These are phyloP conservation scores for Drosophila rhopaloa DNA, from an alignment of 1,140 invertebrate species.

Conservation along the genomic window DNA sequence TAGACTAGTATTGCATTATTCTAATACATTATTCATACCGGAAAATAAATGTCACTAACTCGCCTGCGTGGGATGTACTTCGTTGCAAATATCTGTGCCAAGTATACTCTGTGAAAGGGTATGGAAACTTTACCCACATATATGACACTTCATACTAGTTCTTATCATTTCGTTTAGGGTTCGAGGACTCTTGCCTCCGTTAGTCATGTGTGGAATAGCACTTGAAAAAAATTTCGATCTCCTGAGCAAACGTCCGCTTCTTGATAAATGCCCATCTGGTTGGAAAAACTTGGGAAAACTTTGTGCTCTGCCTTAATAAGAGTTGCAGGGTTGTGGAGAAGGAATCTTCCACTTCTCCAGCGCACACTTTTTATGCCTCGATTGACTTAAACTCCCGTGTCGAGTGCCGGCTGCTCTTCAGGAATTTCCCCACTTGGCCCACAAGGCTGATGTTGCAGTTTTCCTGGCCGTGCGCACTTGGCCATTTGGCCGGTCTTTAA, in stretches of 20 bases:
- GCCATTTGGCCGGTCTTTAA: constrained; percentile 14
- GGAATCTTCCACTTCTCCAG: constrained; percentile 6
- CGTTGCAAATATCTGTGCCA: not conserved
- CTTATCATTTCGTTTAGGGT: constrained; percentile 11
- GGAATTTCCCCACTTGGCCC: constrained; percentile 12
- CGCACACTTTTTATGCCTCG: constrained; percentile 58
- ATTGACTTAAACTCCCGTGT: constrained; percentile 45
- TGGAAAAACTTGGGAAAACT: constrained; percentile 3
- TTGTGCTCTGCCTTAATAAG: not conserved
- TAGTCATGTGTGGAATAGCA: constrained; percentile 4
- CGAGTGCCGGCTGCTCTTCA: constrained; percentile 14
- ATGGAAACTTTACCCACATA: not conserved
- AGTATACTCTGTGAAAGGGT: not conserved
- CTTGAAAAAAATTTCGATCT: constrained; percentile 17
- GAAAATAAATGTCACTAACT: too few relatives aligned
- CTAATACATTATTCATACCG: too few relatives aligned
- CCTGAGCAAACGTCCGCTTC: constrained; percentile 6
- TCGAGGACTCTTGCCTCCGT: constrained; percentile 10
- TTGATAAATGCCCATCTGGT: constrained; percentile 14
- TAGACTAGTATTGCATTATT: too few relatives aligned
- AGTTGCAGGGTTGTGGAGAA: not conserved
- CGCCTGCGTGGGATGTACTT: not conserved
- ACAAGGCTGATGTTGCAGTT: constrained; percentile 18
- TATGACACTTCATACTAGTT: constrained; percentile 7
- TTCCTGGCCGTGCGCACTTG: constrained; percentile 10